phyloP scores from a whole-genome alignment of 2,113 vertebrate genomes.

The Seriola quinqueradiata region DNA sequence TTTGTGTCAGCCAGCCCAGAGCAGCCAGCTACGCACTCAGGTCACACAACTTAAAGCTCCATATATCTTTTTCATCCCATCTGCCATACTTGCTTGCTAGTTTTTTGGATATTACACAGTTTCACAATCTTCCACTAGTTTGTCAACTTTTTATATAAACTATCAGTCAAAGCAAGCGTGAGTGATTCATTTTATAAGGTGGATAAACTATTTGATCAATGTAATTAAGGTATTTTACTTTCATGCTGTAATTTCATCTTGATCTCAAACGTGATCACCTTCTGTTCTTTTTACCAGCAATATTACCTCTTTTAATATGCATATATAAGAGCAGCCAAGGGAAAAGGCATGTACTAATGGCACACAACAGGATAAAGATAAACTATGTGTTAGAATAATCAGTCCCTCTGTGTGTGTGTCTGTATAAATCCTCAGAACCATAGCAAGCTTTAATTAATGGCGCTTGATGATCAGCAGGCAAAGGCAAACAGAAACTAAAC shows the following conservation, averaged over 20 bases:
- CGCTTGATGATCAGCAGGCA: constrained; percentile 69
- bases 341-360: constrained; percentile 25
- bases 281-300: background rate
- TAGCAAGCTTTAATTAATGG: constrained; percentile 78
- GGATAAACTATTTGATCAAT: background rate
- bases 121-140: background rate
- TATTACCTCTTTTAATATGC: constrained; percentile 26
- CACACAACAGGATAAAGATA: constrained; percentile 48
- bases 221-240: constrained; percentile 8
- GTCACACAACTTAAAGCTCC: constrained; percentile 2
- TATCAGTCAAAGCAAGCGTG: background rate
- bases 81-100: background rate
- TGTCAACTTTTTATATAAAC: background rate
- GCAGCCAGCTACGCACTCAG: background rate
- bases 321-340: background rate
- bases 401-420: background rate
- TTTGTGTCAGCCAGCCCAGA: constrained; percentile 38
- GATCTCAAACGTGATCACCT: constrained; percentile 3
- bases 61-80: background rate
- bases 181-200: background rate
- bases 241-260: constrained; percentile 17
- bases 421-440: constrained; percentile 65
- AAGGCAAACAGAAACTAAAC: constrained; percentile 76
- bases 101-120: background rate
- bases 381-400: constrained; percentile 47